phyloP scores from a whole-genome alignment of 2,888 invertebrate species.

The Pristionchus maxplancki region DNA sequence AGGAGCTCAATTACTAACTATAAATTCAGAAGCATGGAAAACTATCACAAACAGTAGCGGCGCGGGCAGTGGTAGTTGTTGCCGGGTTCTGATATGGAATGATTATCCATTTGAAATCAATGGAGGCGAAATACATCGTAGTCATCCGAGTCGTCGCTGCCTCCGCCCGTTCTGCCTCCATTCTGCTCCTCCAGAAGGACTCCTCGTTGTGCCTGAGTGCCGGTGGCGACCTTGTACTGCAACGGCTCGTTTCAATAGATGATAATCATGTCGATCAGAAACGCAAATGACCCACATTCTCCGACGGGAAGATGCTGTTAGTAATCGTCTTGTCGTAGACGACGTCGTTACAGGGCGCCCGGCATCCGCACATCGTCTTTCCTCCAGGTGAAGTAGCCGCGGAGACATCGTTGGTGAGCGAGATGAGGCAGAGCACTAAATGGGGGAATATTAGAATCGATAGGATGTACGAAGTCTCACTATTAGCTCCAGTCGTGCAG shows the following conservation, averaged over 20 bases:
- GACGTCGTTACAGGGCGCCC: background rate
- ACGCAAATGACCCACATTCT: background rate
- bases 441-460: background rate
- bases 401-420: background rate
- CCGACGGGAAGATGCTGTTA: constrained; percentile 23
- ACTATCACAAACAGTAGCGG: background rate
- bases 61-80: background rate
- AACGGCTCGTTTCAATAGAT: background rate
- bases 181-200: background rate
- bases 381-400: background rate
- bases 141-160: background rate
- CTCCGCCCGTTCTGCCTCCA: constrained; percentile 22
- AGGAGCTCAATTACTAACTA: no score
- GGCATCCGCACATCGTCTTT: background rate
- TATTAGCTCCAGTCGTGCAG: background rate
- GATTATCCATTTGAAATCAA: background rate
- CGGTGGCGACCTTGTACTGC: constrained; percentile 46
- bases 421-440: constrained; percentile 45
- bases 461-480: background rate
- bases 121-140: background rate
- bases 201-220: constrained; percentile 13
- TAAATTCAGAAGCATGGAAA: no score
- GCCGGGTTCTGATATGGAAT: background rate
- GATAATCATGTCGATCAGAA: background rate
- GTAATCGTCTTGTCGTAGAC: constrained; percentile 25